Evolutionary conservation across 2,113 vertebrate species (phyloP), one percentile per base, ranked within the genome.

Genomic region (Macquaria australasica): DNA sequence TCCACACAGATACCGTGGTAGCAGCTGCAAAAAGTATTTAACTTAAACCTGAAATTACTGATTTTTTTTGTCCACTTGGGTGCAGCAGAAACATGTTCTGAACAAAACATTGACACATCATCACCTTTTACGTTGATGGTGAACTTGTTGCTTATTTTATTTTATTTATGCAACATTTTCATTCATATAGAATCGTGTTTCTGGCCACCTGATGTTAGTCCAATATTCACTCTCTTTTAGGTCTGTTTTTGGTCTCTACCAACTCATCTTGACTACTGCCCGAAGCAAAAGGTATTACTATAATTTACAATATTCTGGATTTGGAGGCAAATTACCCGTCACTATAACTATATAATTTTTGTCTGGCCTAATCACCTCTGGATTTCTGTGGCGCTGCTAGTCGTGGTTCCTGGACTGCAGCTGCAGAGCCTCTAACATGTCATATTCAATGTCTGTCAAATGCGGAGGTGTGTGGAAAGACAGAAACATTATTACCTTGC

Each of bases 1-100:
- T 31, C 28, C 37, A 37, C 8, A 9, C 39, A 41, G 39, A 41
- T 1, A 8, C 39, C 8, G 39, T 41, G 28, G 28, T 41, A 41
- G 3, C 10, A 12, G 43, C 12, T 45, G 2, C 43, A 0, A 3
- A 10, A 1, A 45, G 11, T 1, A 3, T 9, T 45, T 45, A 1
- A 45, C 11, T 37, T 37, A 37, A 37, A 37, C 37, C 6, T 37
- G 37, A 37, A 6, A 6, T 3, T 37, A 37, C 37, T 37, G 37
- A 3, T 1, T 12, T 45, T 12, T 9, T 45, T 45, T 12, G 43
- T 1, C 43, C 43, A 12, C 10, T 45, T 12, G 10, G 43, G 11
- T 9, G 11, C 43, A 45, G 43, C 43, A 10, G 43, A 45, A 45
- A 45, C 9, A 45, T 12, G 10, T 45, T 45, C 5, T 41, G 8